These are phyloP conservation scores for Cephus sareptanus DNA, from an alignment of 2,888 invertebrate species.

Conservation along the genomic window DNA sequence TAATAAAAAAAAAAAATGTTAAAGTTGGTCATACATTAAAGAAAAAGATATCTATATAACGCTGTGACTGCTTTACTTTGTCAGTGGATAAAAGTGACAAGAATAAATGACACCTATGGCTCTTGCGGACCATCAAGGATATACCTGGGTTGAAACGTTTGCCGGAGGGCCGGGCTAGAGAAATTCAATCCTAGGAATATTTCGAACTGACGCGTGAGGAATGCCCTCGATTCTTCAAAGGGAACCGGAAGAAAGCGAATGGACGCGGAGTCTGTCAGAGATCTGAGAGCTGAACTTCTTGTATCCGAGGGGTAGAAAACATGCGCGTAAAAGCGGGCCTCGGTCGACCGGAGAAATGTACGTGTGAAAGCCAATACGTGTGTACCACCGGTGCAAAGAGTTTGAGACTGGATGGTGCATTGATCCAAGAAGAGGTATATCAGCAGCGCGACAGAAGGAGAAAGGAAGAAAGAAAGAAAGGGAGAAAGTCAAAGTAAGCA, in stretches of 20 bases:
- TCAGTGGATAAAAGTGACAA: not conserved
- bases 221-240: not conserved
- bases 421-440: slow-evolving; percentile 19
- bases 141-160: not conserved
- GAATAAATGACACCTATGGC: not conserved
- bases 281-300: not conserved
- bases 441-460: slow-evolving; percentile 25
- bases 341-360: not conserved
- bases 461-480: slow-evolving; percentile 7
- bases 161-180: not conserved
- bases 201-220: not conserved
- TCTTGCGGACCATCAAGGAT: not conserved
- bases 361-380: not conserved
- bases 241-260: not conserved
- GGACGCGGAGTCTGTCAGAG: not conserved
- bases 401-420: slow-evolving; percentile 13
- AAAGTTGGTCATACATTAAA: not conserved
- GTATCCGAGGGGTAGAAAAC: not conserved
- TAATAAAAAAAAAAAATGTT: not conserved
- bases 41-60: not conserved
- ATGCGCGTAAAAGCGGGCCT: not conserved
- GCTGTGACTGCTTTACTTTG: not conserved
- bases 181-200: not conserved
- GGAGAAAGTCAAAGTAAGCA: not conserved
- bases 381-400: not conserved